A percentile compares a stretch with the other conserved stretches of the same genome.
Evolutionary conservation across 2,888 invertebrate species (phyloP).

Genomic region (Dasypolia templi): DNA sequence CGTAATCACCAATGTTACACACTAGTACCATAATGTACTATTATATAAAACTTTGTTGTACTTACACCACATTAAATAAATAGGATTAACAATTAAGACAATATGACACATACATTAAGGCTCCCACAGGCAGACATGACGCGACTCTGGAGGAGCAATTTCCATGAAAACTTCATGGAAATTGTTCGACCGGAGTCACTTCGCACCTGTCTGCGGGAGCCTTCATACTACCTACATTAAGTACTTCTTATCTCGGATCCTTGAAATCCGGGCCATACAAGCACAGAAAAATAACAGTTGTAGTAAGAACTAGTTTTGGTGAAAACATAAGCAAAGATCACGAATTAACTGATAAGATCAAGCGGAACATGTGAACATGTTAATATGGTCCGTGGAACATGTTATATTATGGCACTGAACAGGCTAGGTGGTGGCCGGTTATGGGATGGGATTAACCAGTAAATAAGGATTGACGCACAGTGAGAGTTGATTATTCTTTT

Average conservation of each 20-base stretch:
- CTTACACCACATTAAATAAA: no score
- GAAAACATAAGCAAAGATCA: constrained; percentile 45
- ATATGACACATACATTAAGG: no score
- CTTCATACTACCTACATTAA: neutral
- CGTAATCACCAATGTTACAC: no score
- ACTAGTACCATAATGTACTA: no score
- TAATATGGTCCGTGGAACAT: constrained; percentile 29
- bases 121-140: no score
- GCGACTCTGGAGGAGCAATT: no score
- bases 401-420: constrained; percentile 21
- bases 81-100: no score
- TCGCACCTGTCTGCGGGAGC: no score
- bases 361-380: constrained; percentile 25
- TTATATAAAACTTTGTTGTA: no score
- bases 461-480: constrained; percentile 41
- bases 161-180: no score
- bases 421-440: constrained; percentile 34
- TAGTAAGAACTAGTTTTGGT: constrained; percentile 39
- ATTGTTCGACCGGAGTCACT: no score
- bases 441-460: constrained; percentile 33
- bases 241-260: constrained; percentile 29
- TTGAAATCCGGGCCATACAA: constrained; percentile 35
- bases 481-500: neutral
- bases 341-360: constrained; percentile 57
- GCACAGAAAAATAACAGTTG: constrained; percentile 33